Evolutionary conservation across 1,140 invertebrate species (phyloP).

Genomic region (Bombus breviceps): DNA sequence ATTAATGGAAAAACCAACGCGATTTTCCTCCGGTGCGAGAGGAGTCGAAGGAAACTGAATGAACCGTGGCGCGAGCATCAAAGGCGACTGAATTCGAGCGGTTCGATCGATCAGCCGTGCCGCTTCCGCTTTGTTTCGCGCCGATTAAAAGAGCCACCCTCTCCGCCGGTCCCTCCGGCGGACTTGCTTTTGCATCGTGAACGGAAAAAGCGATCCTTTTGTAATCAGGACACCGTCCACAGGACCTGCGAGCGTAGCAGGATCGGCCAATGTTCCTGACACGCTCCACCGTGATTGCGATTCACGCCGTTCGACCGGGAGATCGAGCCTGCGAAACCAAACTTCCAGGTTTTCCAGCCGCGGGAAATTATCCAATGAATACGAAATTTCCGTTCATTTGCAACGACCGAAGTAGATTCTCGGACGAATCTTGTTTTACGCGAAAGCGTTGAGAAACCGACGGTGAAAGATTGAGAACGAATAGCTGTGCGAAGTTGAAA

Average conservation of each 20-base stretch:
- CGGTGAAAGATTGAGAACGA: neutral
- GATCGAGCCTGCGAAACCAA: neutral
- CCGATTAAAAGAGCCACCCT: slow-evolving; percentile 2
- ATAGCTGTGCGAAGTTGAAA: neutral
- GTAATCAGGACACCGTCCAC: slow-evolving; percentile 58
- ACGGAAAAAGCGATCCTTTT: slow-evolving; percentile 35
- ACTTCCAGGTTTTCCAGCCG: too few species aligned
- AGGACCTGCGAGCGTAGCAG: slow-evolving; percentile 48
- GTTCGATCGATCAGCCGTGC: slow-evolving; percentile 2
- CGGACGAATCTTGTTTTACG: neutral
- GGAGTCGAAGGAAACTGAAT: neutral
- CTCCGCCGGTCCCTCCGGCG: neutral
- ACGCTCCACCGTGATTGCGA: slow-evolving; percentile 40
- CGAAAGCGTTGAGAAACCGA: slow-evolving; percentile 1
- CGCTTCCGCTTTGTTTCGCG: slow-evolving; percentile 12
- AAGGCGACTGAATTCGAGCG: neutral
- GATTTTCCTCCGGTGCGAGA: neutral
- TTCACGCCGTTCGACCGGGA: slow-evolving; percentile 26
- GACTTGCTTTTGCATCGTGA: slow-evolving; percentile 16
- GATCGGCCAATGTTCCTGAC: slow-evolving; percentile 48
- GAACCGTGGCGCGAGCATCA: neutral
- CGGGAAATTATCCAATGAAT: too few species aligned
- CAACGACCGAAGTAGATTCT: too few species aligned
- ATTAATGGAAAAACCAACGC: neutral
- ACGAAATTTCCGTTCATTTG: neutral